Conservation (phyloP, 2,113 vertebrate species). For the Phrynosoma platyrhinos region DNA sequence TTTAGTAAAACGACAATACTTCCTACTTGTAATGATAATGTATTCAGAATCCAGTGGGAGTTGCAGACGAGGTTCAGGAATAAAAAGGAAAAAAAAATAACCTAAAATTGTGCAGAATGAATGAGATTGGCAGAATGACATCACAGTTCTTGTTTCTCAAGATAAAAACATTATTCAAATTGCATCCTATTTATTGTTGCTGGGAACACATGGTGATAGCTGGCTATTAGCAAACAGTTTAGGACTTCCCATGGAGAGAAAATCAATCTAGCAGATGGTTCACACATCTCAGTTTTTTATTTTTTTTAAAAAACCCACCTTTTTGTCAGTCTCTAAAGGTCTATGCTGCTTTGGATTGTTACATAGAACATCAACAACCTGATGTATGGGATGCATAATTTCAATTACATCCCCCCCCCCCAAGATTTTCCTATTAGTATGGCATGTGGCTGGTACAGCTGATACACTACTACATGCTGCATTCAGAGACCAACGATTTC, state of each 20-base stretch:
- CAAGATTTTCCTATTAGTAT: constrained; percentile 37
- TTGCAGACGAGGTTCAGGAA: neutral
- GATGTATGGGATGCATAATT: constrained; percentile 27
- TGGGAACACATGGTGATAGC: constrained; percentile 21
- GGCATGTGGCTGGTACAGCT: neutral
- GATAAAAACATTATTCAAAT: neutral
- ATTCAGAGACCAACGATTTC: constrained; percentile 44
- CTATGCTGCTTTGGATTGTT: constrained; percentile 2
- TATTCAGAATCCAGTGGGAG: neutral
- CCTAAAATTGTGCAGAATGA: neutral
- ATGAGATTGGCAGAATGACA: neutral
- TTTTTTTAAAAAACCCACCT: neutral
- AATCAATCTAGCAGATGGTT: constrained; percentile 32
- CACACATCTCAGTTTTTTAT: constrained; percentile 9
- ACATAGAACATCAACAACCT: constrained; percentile 32
- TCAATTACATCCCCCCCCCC: constrained; percentile 31
- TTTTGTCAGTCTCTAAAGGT: constrained; percentile 26
- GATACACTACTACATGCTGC: constrained; percentile 26
- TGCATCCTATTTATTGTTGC: constrained; percentile 18
- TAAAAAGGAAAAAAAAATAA: no score
- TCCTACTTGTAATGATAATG: neutral
- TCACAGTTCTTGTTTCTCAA: neutral
- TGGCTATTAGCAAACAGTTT: constrained; percentile 16
- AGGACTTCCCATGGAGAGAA: constrained; percentile 26
- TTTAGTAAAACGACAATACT: neutral